Evolutionary conservation across 2,888 invertebrate species (phyloP), one percentile per base, ranked within the genome.

Genomic region (Epirrhoe alternata): DNA sequence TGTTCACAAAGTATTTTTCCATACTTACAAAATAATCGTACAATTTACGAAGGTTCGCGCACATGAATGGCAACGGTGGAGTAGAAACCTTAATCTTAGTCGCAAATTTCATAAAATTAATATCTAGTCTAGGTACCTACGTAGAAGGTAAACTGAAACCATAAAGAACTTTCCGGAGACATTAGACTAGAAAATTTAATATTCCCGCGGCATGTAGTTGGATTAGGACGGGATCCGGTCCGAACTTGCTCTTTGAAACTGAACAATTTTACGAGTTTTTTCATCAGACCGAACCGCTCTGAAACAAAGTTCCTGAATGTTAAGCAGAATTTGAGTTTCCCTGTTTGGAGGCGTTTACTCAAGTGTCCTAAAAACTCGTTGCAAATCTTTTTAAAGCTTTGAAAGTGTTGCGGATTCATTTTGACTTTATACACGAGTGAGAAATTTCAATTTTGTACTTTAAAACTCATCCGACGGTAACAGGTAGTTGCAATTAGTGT

Each of bases 101-200:
- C n/a, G n/a, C n/a, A n/a, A 16, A 6, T 86, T 88, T 86, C 83
- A 84, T 86, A 84, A 89, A 86, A 88, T 87, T 88, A 89, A 88
- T 89, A 88, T 86, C 84, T 80, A 75, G 72, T 74, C 77, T 31
- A 72, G 77, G 76, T 77, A 24, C 1, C 24, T 2, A 3, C 24
- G 76, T 76, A 83, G 81, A 82, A 86, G 86, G 87, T 88, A 88
- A 86, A 84, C 83, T 78, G 75, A 87, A 87, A 77, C 85, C 80
- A 79, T 72, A 38, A 77, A 73, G 81, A 88, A 89, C 82, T 89
- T 89, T 84, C 83, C 79, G 78, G 85, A 83, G 88, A 89, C 87
- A 86, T 81, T 83, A 79, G 86, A 85, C 80, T 83, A 79, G 83
- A 78, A 87, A 89, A 87, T 90, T 87, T 88, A 86, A 89, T 88